Conservation (phyloP, 1,140 invertebrate species). For the Drosophila punjabiensis region DNA sequence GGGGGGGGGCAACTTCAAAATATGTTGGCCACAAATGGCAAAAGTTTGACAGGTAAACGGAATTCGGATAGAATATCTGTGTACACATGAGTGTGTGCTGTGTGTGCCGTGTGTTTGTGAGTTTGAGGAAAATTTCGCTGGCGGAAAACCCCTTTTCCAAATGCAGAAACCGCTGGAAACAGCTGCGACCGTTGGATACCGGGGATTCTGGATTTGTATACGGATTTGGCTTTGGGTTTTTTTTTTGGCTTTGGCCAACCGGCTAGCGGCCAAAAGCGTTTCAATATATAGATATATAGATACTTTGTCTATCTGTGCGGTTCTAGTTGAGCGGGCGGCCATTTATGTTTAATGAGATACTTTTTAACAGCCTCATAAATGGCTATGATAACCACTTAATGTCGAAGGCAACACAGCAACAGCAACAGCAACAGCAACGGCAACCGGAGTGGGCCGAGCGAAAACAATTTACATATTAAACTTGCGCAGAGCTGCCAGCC, state of each 20-base stretch:
- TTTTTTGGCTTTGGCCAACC: conserved; percentile 12
- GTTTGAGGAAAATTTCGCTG: conserved; percentile 9
- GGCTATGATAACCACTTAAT: conserved; percentile 85
- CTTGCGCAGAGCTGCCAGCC: conserved; percentile 68
- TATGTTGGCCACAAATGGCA: conserved; percentile 82
- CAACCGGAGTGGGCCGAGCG: conserved; percentile 40
- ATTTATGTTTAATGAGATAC: conserved; percentile 83
- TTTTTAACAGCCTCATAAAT: conserved; percentile 85
- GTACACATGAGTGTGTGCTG: conserved; percentile 27
- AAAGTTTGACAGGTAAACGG: conserved; percentile 82
- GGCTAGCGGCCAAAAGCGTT: neutral
- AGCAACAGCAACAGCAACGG: conserved; percentile 2
- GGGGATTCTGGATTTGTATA: conserved; percentile 25
- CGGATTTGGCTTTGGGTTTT: conserved; percentile 11
- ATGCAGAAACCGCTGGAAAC: conserved; percentile 43
- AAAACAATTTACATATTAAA: conserved; percentile 84
- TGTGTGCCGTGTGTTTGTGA: conserved; percentile 15
- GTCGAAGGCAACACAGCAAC: conserved; percentile 52
- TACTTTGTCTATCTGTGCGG: conserved; percentile 52
- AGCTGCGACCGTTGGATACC: conserved; percentile 37
- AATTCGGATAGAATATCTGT: conserved; percentile 73
- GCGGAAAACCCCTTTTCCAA: conserved; percentile 34
- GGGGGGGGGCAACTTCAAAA: conserved; percentile 71
- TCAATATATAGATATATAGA: conserved; percentile 29
- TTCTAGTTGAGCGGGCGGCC: conserved; percentile 47